Evolutionary conservation across 2,797 vertebrate genomes (phyloP).

Genomic region (Labeo calbasu): DNA sequence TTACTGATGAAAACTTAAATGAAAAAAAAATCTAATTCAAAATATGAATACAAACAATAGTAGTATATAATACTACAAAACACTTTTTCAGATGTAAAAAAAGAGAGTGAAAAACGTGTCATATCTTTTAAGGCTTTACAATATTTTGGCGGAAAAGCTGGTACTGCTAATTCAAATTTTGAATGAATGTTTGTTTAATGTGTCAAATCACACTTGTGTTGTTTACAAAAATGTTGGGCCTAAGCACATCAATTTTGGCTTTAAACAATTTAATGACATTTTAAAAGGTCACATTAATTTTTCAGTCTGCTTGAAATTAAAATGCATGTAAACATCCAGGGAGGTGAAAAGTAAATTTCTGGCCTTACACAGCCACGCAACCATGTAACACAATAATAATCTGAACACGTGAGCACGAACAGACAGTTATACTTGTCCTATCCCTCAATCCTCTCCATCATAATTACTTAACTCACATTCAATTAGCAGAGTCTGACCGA

Average conservation of each 20-base stretch:
- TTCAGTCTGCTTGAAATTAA: not conserved
- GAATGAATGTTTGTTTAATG: not conserved
- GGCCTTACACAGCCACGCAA: not conserved
- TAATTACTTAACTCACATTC: conserved; percentile 63
- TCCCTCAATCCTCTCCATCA: conserved; percentile 31
- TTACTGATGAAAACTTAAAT: not conserved
- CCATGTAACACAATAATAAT: not conserved
- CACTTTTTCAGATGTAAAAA: no score
- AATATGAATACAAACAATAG: not conserved
- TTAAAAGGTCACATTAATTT: not conserved
- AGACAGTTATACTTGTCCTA: conserved; percentile 7
- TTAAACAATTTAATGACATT: not conserved
- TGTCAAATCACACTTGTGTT: not conserved
- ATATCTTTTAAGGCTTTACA: not conserved
- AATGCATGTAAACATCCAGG: not conserved
- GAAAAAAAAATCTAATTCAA: not conserved
- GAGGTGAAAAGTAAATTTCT: not conserved
- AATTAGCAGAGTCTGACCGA: conserved; percentile 72
- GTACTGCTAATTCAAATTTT: not conserved
- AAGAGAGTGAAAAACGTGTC: not conserved
- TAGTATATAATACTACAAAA: not conserved
- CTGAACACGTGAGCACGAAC: not conserved
- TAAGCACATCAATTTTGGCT: not conserved
- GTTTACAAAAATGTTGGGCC: not conserved
- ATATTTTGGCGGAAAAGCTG: not conserved